A percentile compares a stretch with the other conserved stretches of the same genome.
Conservation (phyloP, 2,113 vertebrate genomes). For the Lanius ludovicianus region DNA sequence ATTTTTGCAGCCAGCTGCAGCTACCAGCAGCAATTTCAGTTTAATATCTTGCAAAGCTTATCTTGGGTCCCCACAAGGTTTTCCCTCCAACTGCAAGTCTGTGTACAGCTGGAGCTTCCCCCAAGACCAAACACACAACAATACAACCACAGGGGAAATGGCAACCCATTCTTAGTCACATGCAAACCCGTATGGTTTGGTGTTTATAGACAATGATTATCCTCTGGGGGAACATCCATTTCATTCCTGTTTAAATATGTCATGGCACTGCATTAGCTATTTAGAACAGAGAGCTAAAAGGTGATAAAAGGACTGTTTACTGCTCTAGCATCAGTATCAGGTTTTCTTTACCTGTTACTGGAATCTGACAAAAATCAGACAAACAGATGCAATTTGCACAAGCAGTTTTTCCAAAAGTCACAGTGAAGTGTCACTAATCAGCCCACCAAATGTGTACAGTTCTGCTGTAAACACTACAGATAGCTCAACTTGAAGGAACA, state of each 20-base stretch:
- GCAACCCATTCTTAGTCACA: neutral
- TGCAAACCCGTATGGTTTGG: neutral
- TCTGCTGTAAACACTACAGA: neutral
- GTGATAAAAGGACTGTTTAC: neutral
- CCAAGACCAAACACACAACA: neutral
- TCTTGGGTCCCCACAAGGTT: neutral
- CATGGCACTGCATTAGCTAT: neutral
- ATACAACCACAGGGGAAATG: fast-evolving
- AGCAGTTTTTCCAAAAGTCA: neutral
- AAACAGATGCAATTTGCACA: neutral
- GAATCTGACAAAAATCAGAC: neutral
- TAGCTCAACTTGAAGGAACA: neutral
- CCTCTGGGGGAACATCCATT: neutral
- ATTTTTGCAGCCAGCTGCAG: neutral
- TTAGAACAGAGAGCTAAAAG: neutral
- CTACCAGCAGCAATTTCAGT: neutral
- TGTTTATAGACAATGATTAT: neutral
- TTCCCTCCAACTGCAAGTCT: neutral
- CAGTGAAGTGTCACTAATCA: neutral
- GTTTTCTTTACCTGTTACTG: neutral
- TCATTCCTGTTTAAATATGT: neutral
- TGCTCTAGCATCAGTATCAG: neutral
- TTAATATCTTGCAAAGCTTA: neutral
- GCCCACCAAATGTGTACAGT: neutral
- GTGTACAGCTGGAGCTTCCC: neutral